Percentiles rank a stretch among this genome's conserved stretches.
These are phyloP conservation scores for Hiodon alosoides DNA, from an alignment of 2,113 vertebrate species.

Conservation along the genomic window DNA sequence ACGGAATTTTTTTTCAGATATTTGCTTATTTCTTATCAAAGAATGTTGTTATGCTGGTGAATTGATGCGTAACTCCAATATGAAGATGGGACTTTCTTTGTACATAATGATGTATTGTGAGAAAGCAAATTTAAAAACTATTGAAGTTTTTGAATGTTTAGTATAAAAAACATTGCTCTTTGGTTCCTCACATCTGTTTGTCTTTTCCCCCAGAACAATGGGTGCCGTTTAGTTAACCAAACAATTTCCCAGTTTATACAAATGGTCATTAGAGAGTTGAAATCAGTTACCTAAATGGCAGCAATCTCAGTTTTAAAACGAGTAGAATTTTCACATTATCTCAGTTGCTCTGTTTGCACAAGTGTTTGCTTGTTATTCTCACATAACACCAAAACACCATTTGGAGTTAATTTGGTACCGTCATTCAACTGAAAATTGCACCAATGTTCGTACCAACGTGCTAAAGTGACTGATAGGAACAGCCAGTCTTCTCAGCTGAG, in stretches of 20 bases:
- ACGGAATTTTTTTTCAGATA: neutral
- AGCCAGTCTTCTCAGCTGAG: too few relatives aligned
- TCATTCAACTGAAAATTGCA: neutral
- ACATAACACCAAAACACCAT: neutral
- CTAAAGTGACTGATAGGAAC: too few relatives aligned
- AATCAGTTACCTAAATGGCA: slow-evolving; percentile 1
- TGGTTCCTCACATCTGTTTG: neutral
- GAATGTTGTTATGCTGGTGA: neutral
- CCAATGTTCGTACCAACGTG: too few relatives aligned
- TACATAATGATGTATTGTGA: neutral
- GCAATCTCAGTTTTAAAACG: neutral
- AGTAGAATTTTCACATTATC: slow-evolving; percentile 5
- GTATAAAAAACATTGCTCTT: neutral
- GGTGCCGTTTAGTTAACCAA: neutral
- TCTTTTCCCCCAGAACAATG: neutral
- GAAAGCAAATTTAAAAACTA: neutral
- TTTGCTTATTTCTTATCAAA: too few relatives aligned
- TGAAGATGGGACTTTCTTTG: neutral
- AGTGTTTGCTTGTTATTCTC: neutral
- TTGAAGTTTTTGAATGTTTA: neutral
- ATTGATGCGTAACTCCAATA: slow-evolving; percentile 4
- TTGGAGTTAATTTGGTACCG: neutral
- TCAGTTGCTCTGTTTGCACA: slow-evolving; percentile 1
- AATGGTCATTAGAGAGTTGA: neutral
- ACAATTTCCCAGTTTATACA: slow-evolving; percentile 1